phyloP scores from a whole-genome alignment of 1,140 invertebrate species.

The Drosophila kikkawai region DNA sequence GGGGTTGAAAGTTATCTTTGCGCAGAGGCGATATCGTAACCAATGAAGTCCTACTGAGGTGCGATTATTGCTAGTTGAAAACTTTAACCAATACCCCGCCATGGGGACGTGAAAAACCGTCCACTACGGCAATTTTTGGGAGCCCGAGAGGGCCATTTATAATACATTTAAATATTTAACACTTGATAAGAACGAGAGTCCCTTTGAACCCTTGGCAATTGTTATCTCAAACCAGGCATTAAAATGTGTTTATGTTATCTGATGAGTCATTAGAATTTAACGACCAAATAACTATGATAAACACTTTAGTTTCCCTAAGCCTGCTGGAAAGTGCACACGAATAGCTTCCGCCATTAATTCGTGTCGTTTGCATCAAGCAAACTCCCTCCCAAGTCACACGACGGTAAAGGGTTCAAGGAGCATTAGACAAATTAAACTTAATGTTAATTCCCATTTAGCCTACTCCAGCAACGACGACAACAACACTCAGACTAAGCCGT shows the following conservation, averaged over 20 bases:
- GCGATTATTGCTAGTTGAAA: conserved; percentile 85
- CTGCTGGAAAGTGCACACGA: conserved; percentile 11
- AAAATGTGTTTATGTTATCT: conserved; percentile 28
- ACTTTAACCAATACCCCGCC: conserved; percentile 96
- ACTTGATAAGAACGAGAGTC: neutral
- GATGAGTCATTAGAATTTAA: conserved; percentile 37
- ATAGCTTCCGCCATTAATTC: conserved; percentile 38
- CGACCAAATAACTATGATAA: conserved; percentile 24
- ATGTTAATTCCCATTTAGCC: conserved; percentile 60
- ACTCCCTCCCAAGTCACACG: neutral
- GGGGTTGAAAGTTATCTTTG: conserved; percentile 51
- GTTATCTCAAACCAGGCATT: neutral
- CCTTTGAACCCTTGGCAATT: neutral
- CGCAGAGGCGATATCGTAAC: conserved; percentile 91
- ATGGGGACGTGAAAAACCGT: conserved; percentile 95
- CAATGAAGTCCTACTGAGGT: conserved; percentile 89
- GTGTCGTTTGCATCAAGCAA: neutral
- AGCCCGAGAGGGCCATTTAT: conserved; percentile 86
- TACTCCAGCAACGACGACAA: conserved; percentile 25
- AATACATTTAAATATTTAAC: conserved; percentile 47
- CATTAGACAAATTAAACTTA: conserved; percentile 80
- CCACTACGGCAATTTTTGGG: conserved; percentile 94
- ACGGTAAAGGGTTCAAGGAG: conserved; percentile 46
- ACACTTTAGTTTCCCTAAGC: conserved; percentile 15
- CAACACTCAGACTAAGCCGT: conserved; percentile 57